These are phyloP conservation scores for Orcinus orca DNA, from an alignment of 2,113 vertebrate genomes.

Conservation along the genomic window DNA sequence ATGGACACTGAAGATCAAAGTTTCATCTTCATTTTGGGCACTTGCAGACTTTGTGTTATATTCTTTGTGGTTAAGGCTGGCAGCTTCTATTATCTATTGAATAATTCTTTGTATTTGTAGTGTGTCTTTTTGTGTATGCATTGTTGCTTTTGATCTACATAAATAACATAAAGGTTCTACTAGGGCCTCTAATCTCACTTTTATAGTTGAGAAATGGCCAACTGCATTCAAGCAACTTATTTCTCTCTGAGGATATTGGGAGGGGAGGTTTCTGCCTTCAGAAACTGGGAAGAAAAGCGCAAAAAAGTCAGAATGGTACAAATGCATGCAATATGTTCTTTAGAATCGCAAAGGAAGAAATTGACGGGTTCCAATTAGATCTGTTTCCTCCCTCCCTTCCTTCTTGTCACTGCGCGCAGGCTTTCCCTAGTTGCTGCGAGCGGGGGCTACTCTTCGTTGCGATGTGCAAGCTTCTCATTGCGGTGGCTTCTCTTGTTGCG, in stretches of 20 bases:
- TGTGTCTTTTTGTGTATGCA: neutral
- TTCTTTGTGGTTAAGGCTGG: neutral
- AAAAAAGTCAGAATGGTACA: neutral
- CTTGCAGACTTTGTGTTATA: neutral
- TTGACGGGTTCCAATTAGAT: neutral
- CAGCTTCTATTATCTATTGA: neutral
- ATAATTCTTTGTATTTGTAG: neutral
- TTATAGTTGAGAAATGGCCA: neutral
- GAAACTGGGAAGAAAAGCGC: neutral
- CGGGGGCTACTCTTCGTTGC: too few species aligned
- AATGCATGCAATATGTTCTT: neutral
- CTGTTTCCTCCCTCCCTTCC: neutral
- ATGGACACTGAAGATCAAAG: neutral
- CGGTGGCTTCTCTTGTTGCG: too few species aligned
- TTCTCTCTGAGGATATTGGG: neutral
- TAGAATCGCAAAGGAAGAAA: neutral
- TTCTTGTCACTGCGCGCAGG: too few species aligned
- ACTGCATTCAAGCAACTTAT: neutral
- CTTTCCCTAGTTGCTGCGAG: too few species aligned
- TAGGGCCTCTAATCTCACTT: neutral
- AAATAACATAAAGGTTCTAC: neutral
- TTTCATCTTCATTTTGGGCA: neutral
- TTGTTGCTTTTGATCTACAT: neutral
- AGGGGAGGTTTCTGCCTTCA: neutral
- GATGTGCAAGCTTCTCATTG: too few species aligned